Evolutionary conservation across 2,113 vertebrate genomes (phyloP), one percentile per base, ranked within the genome.

Genomic region (Hystrix cristata): DNA sequence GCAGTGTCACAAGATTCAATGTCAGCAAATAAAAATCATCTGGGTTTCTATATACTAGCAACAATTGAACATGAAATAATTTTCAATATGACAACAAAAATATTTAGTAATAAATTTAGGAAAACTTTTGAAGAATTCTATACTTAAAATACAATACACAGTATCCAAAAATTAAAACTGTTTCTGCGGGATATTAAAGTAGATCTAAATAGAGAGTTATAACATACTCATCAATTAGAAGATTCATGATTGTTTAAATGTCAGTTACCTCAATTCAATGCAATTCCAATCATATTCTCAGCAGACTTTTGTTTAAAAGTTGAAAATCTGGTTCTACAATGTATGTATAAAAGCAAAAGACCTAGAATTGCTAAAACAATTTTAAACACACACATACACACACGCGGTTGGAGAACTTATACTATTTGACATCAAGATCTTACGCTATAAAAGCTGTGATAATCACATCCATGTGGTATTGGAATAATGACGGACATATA

Each of bases 51-150:
- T 62, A 46, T 31, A 23, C 19, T 84, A 31, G 43, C 27, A 88
- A 72, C 34, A 69, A 62, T n/a, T 83, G 85, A 93, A 88, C 59
- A 88, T 87, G 43, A 91, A 91, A 91, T 91, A 78, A 74, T 46
- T 91, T 87, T 81, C 38, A 59, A 69, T 76, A 76, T 19, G 67
- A 55, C 34, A 91, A 55, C 11, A 76, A 74, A 90, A 85, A 79
- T 85, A 89, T 90, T 89, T 53, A 65, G 16, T 51, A 62, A 80
- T 90, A 90, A 38, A 81, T 90, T 74, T 64, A 72, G 57, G 25
- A 57, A 62, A 90, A 72, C 1, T 78, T 38, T 65, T 57, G 78
- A 72, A 81, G n/a, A 96, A 55, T 7, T 87, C 48, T 89, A 57
- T 13, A 62, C 16, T 92, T 79, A 95, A 82, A 64, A 83, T 78